Percentiles rank a stretch among this genome's conserved stretches.
These are phyloP conservation scores for Cheilosia variabilis DNA, from an alignment of 2,888 invertebrate species.

Conservation along the genomic window DNA sequence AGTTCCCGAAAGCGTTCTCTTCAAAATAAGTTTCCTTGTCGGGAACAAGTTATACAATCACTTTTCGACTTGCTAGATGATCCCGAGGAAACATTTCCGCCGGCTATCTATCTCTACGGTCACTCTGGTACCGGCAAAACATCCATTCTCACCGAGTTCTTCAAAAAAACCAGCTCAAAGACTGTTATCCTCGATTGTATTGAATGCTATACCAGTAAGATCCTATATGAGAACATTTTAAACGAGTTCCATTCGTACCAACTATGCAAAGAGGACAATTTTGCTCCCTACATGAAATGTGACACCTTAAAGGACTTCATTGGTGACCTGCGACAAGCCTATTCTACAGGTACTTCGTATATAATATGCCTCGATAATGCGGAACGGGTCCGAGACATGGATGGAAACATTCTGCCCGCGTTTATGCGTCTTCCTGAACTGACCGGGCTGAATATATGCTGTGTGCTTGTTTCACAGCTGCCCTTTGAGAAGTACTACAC, in stretches of 20 bases:
- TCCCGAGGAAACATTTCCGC: slow-evolving; percentile 87
- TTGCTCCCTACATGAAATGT: slow-evolving; percentile 85
- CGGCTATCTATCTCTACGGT: slow-evolving; percentile 91
- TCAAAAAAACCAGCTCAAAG: slow-evolving; percentile 85
- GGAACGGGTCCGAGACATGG: slow-evolving; percentile 90
- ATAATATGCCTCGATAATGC: slow-evolving; percentile 92
- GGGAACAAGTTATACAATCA: slow-evolving; percentile 78
- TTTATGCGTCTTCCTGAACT: slow-evolving; percentile 91
- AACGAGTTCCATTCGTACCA: slow-evolving; percentile 85
- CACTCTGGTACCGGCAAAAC: slow-evolving; percentile 93
- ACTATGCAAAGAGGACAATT: slow-evolving; percentile 82
- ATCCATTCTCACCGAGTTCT: slow-evolving; percentile 86
- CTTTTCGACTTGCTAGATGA: slow-evolving; percentile 81
- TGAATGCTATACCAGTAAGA: slow-evolving; percentile 91
- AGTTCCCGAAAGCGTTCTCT: slow-evolving; percentile 53
- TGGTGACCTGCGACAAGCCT: slow-evolving; percentile 82
- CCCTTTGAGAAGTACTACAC: slow-evolving; percentile 91
- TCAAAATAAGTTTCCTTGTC: slow-evolving; percentile 80
- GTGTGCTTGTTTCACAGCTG: slow-evolving; percentile 90
- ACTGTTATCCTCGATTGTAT: slow-evolving; percentile 90
- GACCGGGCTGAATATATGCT: slow-evolving; percentile 88
- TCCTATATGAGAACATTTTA: slow-evolving; percentile 91
- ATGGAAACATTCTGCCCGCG: slow-evolving; percentile 89
- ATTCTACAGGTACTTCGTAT: slow-evolving; percentile 83
- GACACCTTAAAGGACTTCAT: slow-evolving; percentile 89